phyloP scores from a whole-genome alignment of 2,888 invertebrate genomes.

The Trissolcus brochymenae region DNA sequence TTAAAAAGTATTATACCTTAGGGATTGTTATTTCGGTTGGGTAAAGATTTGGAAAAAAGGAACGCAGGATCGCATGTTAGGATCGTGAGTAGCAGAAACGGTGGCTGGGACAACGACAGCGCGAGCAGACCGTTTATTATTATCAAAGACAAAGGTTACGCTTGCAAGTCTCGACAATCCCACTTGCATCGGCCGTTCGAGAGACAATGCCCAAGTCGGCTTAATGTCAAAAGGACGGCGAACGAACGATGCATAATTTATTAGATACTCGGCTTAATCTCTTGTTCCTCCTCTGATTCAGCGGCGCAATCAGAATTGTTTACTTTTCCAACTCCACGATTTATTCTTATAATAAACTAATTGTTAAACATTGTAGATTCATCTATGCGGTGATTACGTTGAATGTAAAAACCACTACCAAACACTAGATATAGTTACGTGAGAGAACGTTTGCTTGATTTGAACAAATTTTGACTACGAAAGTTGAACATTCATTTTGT shows the following conservation, averaged over 20 bases:
- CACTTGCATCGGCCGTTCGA: conserved; percentile 61
- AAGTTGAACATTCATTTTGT: too few relatives aligned
- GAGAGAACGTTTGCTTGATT: too few relatives aligned
- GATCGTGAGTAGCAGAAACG: conserved; percentile 29
- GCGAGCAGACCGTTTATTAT: conserved; percentile 63
- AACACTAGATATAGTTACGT: too few relatives aligned
- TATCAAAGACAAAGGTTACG: conserved; percentile 70
- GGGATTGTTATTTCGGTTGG: too few relatives aligned
- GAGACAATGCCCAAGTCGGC: conserved; percentile 56
- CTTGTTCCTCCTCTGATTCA: conserved; percentile 18
- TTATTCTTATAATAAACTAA: neutral
- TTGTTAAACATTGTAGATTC: neutral
- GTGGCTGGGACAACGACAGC: conserved; percentile 28
- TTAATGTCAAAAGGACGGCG: conserved; percentile 67
- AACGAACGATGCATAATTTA: conserved; percentile 69
- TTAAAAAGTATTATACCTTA: neutral
- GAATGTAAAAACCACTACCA: too few relatives aligned
- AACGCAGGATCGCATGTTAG: neutral
- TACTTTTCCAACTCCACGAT: neutral
- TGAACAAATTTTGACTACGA: too few relatives aligned
- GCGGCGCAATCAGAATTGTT: conserved; percentile 19
- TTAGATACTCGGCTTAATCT: conserved; percentile 46
- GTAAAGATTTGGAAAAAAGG: too few relatives aligned
- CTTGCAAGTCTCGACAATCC: conserved; percentile 62
- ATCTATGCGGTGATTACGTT: neutral